A percentile compares a stretch with the other conserved stretches of the same genome.
Evolutionary conservation across 2,888 invertebrate species (phyloP).

Genomic region (Nemoura dubitans): DNA sequence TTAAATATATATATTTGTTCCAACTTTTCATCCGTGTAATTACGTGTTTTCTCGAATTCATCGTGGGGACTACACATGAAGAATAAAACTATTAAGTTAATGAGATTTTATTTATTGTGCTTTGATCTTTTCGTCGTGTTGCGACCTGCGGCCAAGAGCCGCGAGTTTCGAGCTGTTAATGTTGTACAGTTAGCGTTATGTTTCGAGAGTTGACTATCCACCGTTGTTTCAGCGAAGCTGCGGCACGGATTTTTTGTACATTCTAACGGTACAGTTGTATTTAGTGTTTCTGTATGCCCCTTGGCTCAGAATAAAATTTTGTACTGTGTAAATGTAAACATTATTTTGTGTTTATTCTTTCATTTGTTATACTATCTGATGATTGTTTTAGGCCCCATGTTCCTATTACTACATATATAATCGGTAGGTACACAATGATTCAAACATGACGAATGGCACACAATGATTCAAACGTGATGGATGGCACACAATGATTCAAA

Average conservation of each 20-base stretch:
- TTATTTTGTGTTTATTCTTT: not conserved
- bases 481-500: no score
- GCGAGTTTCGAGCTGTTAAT: constrained; percentile 43
- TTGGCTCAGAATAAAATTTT: constrained; percentile 73
- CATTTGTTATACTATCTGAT: no score
- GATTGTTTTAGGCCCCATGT: no score
- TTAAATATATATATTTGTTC: constrained; percentile 43
- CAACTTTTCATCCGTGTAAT: constrained; percentile 45
- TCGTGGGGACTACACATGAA: not conserved
- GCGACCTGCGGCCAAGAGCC: constrained; percentile 7
- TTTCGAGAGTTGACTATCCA: constrained; percentile 46
- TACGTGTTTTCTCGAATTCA: constrained; percentile 30
- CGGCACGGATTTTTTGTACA: constrained; percentile 50
- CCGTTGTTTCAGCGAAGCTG: constrained; percentile 45
- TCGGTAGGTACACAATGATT: no score
- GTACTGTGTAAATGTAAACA: constrained; percentile 86
- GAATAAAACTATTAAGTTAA: not conserved
- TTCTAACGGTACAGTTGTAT: constrained; percentile 51
- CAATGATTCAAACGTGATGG: no score
- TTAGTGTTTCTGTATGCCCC: constrained; percentile 51
- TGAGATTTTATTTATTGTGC: constrained; percentile 48
- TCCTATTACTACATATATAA: no score
- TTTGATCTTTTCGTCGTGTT: constrained; percentile 41
- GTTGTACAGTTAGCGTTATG: constrained; percentile 50
- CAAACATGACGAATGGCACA: no score